A percentile compares a stretch with the other conserved stretches of the same genome.
Conservation (phyloP, 2,797 vertebrate species). For the Champsocephalus esox region DNA sequence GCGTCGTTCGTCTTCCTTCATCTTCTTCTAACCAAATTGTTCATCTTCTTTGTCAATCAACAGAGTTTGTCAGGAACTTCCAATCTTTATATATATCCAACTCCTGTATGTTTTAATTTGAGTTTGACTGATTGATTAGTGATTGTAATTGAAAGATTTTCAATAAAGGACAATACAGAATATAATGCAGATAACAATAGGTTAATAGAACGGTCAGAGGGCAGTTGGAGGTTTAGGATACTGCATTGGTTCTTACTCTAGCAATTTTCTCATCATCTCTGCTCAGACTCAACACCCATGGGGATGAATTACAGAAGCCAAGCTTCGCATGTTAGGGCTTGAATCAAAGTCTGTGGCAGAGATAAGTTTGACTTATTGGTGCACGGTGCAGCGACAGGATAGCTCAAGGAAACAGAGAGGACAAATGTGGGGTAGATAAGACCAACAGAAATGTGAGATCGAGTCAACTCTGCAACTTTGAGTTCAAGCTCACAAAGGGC, state of each 20-base stretch:
- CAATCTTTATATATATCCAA: background rate
- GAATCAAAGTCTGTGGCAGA: conserved; percentile 37
- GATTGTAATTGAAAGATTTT: background rate
- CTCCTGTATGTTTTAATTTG: background rate
- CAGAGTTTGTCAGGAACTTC: background rate
- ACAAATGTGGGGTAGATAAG: background rate
- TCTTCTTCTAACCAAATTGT: background rate
- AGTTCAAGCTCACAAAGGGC: conserved; percentile 2
- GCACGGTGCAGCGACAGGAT: conserved; percentile 11
- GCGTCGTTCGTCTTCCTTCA: background rate
- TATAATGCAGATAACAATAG: background rate
- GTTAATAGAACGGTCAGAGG: background rate
- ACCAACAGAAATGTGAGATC: background rate
- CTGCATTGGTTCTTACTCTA: conserved; percentile 45
- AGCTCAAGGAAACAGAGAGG: conserved; percentile 3
- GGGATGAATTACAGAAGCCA: conserved; percentile 54
- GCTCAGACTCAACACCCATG: conserved; percentile 59
- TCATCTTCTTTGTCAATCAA: background rate
- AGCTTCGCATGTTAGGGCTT: conserved; percentile 31
- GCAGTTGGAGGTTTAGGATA: background rate
- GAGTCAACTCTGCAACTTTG: conserved; percentile 6
- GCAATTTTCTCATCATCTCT: conserved; percentile 65
- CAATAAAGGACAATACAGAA: background rate
- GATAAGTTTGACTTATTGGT: conserved; percentile 16
- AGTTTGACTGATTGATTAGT: background rate